Percentiles rank a stretch among this genome's conserved stretches.
These are phyloP conservation scores for Oncorhynchus mykiss DNA, from an alignment of 2,113 vertebrate species.

Conservation along the genomic window DNA sequence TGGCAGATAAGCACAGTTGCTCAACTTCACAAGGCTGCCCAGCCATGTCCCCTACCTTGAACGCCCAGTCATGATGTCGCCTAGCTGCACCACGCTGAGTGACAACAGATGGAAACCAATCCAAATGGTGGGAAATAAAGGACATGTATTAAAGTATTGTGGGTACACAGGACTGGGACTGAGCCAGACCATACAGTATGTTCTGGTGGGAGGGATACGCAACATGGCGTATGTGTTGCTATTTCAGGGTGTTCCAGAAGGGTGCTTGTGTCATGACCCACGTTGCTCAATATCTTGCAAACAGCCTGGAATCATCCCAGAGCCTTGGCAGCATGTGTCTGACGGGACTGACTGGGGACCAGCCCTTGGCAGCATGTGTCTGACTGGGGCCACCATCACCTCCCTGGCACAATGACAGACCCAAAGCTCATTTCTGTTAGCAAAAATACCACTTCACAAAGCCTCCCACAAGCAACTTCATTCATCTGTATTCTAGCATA, in stretches of 20 bases:
- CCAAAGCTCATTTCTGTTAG: background rate
- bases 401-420: slow-evolving; percentile 8
- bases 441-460: slow-evolving; percentile 5
- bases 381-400: slow-evolving; percentile 17
- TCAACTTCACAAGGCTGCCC: slow-evolving; percentile 36
- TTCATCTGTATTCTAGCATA: background rate
- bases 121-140: slow-evolving; percentile 48
- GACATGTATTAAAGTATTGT: slow-evolving; percentile 43
- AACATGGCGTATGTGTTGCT: slow-evolving; percentile 58
- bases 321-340: background rate
- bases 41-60: slow-evolving; percentile 35
- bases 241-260: slow-evolving; percentile 51
- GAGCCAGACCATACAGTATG: slow-evolving; percentile 34
- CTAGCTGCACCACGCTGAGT: slow-evolving; percentile 41
- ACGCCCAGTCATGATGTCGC: slow-evolving; percentile 36
- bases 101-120: slow-evolving; percentile 63
- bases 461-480: background rate
- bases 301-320: slow-evolving; percentile 36
- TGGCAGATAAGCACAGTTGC: slow-evolving; percentile 17
- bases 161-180: slow-evolving; percentile 32
- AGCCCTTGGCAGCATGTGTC: slow-evolving; percentile 13
- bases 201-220: slow-evolving; percentile 33
- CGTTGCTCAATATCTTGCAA: slow-evolving; percentile 25
- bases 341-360: no score
- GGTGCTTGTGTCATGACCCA: slow-evolving; percentile 50